A percentile compares a stretch with the other conserved stretches of the same genome.
Conservation (phyloP, 92 coral and sea anemone genomes). For the Epizoanthus rinbou region DNA sequence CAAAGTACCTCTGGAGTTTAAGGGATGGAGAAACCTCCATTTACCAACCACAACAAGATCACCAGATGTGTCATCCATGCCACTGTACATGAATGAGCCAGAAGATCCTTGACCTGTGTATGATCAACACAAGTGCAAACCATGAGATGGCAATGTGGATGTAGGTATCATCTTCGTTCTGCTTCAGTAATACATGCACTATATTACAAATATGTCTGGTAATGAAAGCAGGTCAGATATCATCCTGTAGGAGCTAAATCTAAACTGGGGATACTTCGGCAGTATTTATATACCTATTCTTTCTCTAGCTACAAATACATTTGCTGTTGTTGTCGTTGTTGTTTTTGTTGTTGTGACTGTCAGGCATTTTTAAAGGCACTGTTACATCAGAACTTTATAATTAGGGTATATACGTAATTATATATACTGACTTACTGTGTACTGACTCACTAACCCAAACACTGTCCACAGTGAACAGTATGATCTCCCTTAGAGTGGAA, state of each 20-base stretch:
- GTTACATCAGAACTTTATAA: too few species aligned
- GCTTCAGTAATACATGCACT: too few species aligned
- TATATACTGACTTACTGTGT: not conserved
- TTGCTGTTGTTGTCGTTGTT: not conserved
- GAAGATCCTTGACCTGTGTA: constrained; percentile 81
- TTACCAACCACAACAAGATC: constrained; percentile 87
- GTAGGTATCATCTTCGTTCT: too few species aligned
- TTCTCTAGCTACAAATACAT: too few species aligned
- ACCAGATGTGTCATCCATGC: constrained; percentile 81
- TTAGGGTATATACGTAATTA: too few species aligned
- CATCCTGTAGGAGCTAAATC: too few species aligned
- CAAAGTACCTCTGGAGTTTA: constrained; percentile 52
- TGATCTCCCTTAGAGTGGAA: constrained; percentile 83
- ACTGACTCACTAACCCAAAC: constrained; percentile 69
- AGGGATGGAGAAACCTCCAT: constrained; percentile 65
- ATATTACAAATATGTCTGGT: too few species aligned
- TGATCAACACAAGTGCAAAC: not conserved
- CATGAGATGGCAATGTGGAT: not conserved
- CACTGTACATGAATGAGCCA: constrained; percentile 87
- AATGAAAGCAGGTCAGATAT: too few species aligned
- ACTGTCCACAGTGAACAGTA: constrained; percentile 85
- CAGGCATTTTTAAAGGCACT: too few species aligned
- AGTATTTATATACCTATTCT: too few species aligned
- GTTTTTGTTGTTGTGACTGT: not conserved
- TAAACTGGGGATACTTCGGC: too few species aligned